These are phyloP conservation scores for Cecropterus lyciades DNA, from an alignment of 1,140 invertebrate genomes.

Conservation along the genomic window DNA sequence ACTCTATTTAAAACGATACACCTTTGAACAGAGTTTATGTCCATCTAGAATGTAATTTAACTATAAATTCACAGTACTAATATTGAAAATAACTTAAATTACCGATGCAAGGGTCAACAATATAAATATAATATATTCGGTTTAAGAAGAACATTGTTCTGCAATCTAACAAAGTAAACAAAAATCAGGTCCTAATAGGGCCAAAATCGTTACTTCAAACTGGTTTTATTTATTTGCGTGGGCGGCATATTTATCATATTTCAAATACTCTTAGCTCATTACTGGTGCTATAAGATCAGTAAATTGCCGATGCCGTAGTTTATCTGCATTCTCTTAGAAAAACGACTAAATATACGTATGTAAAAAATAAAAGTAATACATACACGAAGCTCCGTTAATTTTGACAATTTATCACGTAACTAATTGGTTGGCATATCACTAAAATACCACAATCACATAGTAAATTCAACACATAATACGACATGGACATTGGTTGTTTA, in stretches of 20 bases:
- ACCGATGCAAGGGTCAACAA: no score
- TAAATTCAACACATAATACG: neutral
- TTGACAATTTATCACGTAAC: conserved; percentile 29
- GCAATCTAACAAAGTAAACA: neutral
- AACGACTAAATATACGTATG: neutral
- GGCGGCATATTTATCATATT: conserved; percentile 32
- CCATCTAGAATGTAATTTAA: no score
- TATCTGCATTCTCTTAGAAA: neutral
- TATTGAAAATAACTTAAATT: no score
- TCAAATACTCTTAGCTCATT: neutral
- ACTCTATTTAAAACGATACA: no score
- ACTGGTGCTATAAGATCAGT: no score
- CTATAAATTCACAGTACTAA: no score
- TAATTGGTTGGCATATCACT: conserved; percentile 13
- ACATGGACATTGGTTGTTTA: neutral
- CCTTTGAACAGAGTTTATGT: no score
- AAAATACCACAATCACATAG: conserved; percentile 21
- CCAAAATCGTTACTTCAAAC: conserved; percentile 6
- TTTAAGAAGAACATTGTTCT: neutral
- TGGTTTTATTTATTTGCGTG: conserved; percentile 33
- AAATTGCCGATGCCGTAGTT: no score
- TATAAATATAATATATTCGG: no score
- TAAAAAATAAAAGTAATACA: conserved; percentile 25
- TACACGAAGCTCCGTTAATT: conserved; percentile 17
- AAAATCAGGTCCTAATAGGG: neutral